Conservation (phyloP, 2,888 invertebrate genomes). For the Neelides folsomi region DNA sequence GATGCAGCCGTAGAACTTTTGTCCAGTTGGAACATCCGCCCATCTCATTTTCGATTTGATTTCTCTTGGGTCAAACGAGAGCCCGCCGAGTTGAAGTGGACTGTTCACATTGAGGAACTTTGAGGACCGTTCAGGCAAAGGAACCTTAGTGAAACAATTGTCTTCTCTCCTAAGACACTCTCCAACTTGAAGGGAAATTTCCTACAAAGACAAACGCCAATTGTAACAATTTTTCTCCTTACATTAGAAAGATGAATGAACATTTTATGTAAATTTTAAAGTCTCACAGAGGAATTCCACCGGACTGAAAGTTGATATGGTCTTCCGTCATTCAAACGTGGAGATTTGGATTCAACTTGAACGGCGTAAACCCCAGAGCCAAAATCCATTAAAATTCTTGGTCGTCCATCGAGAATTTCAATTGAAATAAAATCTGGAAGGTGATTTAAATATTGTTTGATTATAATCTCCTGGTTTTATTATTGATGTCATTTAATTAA, state of each 20-base stretch:
- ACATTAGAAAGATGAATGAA: no score
- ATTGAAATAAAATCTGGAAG: constrained; percentile 73
- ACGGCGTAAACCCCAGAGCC: constrained; percentile 55
- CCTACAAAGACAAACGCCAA: constrained; percentile 11
- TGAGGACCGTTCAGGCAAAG: constrained; percentile 50
- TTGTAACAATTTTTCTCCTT: no score
- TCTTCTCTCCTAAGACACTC: constrained; percentile 22
- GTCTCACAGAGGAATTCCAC: constrained; percentile 36
- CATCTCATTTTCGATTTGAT: constrained; percentile 22
- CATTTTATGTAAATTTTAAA: no score
- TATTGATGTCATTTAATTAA: no score
- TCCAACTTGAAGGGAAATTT: constrained; percentile 28
- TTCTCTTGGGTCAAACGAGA: constrained; percentile 25
- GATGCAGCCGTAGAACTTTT: constrained; percentile 76
- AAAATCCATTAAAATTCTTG: constrained; percentile 69
- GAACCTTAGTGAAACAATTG: constrained; percentile 16
- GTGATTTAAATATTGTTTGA: no score
- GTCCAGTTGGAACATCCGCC: constrained; percentile 46
- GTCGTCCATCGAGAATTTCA: constrained; percentile 70
- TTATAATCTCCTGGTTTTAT: no score
- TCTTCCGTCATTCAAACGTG: constrained; percentile 66
- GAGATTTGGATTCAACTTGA: constrained; percentile 38
- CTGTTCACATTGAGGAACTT: constrained; percentile 70
- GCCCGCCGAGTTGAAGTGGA: constrained; percentile 61
- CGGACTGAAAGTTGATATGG: constrained; percentile 76